Percentiles rank a stretch among this genome's conserved stretches.
Evolutionary conservation across 2,888 invertebrate genomes (phyloP).

Genomic region (Agrochola litura): DNA sequence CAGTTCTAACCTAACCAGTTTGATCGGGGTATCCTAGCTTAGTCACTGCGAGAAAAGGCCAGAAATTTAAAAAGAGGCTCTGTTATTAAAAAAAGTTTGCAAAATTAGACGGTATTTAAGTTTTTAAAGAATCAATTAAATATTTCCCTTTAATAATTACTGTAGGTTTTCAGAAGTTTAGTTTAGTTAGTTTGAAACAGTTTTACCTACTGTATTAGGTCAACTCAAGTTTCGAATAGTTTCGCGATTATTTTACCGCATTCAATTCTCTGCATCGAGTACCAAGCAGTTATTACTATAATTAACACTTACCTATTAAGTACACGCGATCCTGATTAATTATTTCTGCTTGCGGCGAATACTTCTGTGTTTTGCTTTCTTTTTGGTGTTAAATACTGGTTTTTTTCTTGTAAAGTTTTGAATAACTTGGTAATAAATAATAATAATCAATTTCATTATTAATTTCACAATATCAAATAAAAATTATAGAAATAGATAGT

Average conservation of each 20-base stretch:
- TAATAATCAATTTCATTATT: too few species aligned
- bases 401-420: too few species aligned
- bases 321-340: slow-evolving; percentile 56
- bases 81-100: neutral
- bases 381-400: neutral
- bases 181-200: too few species aligned
- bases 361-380: slow-evolving; percentile 17
- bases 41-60: too few species aligned
- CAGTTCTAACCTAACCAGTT: too few species aligned
- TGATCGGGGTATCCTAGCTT: too few species aligned
- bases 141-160: neutral
- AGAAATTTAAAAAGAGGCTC: neutral
- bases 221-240: slow-evolving; percentile 2
- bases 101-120: neutral
- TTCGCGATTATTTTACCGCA: slow-evolving; percentile 45
- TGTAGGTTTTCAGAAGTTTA: neutral
- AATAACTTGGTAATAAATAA: too few species aligned
- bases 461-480: too few species aligned
- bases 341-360: slow-evolving; percentile 28
- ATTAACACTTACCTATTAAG: slow-evolving; percentile 53
- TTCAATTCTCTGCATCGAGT: slow-evolving; percentile 52
- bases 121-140: neutral
- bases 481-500: too few species aligned
- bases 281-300: slow-evolving; percentile 41
- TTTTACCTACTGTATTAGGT: neutral